A percentile compares a stretch with the other conserved stretches of the same genome.
Conservation (phyloP, 1,140 invertebrate genomes). For the Acromyrmex echinatior region DNA sequence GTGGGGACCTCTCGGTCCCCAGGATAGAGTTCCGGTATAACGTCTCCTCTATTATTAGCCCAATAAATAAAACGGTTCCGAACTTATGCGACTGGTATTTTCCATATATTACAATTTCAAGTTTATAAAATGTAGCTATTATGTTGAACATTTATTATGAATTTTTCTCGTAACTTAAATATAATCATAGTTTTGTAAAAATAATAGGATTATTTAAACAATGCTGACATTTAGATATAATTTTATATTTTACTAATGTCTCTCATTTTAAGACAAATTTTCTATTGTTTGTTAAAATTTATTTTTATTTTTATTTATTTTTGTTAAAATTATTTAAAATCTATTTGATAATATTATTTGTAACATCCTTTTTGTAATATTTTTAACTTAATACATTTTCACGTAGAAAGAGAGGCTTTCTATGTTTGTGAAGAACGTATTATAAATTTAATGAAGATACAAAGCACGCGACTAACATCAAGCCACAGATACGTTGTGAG, state of each 20-base stretch:
- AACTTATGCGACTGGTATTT: not conserved
- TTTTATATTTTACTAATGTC: not conserved
- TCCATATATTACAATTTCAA: not conserved
- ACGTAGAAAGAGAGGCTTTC: not conserved
- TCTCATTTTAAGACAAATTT: not conserved
- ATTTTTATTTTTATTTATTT: no score
- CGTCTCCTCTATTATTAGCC: conserved; percentile 73
- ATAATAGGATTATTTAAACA: not conserved
- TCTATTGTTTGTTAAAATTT: not conserved
- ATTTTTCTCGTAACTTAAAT: not conserved
- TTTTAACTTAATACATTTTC: not conserved
- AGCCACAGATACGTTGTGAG: not conserved
- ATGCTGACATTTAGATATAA: not conserved
- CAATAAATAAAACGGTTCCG: conserved; percentile 65
- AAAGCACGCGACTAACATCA: not conserved
- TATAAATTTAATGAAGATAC: not conserved
- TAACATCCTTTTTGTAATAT: not conserved
- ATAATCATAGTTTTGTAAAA: not conserved
- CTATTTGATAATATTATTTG: not conserved
- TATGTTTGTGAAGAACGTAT: not conserved
- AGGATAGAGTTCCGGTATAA: conserved; percentile 55
- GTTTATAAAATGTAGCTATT: not conserved
- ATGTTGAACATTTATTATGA: not conserved
- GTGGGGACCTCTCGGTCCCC: conserved; percentile 44
- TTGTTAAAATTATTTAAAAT: not conserved